Evolutionary conservation across 2,113 vertebrate species (phyloP).

Genomic region (Clinocottus analis): DNA sequence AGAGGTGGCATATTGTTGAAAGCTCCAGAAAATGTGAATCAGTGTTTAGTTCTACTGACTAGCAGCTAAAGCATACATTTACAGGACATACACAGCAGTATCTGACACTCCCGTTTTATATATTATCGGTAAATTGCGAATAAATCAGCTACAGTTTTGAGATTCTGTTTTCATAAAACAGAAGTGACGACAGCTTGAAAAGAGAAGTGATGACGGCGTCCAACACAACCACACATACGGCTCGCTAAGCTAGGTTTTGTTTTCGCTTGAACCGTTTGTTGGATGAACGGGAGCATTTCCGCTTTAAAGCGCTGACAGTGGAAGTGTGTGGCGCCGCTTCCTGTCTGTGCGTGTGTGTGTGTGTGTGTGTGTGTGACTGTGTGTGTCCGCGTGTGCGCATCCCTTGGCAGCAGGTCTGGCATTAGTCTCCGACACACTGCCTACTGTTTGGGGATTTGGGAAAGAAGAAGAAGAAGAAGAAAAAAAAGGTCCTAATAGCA

Average conservation of each 20-base stretch:
- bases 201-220: neutral
- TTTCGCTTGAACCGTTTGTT: slow-evolving; percentile 27
- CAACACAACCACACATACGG: slow-evolving; percentile 1
- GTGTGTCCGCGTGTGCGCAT: neutral
- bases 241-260: neutral
- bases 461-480: neutral
- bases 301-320: slow-evolving; percentile 11
- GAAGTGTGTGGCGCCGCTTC: neutral
- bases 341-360: neutral
- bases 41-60: neutral
- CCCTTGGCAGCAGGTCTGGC: slow-evolving; percentile 32
- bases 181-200: neutral
- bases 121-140: neutral
- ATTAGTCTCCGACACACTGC: slow-evolving; percentile 41
- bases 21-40: neutral
- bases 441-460: slow-evolving; percentile 30
- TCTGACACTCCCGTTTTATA: neutral
- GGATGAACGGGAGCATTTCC: slow-evolving; percentile 1
- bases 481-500: slow-evolving; percentile 44
- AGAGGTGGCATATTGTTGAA: neutral
- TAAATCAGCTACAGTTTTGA: neutral
- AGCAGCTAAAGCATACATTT: neutral
- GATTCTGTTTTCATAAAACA: neutral
- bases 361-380: too few species aligned
- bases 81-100: neutral